Evolutionary conservation across 2,797 vertebrate genomes (phyloP).

Genomic region (Brachymystax lenok): DNA sequence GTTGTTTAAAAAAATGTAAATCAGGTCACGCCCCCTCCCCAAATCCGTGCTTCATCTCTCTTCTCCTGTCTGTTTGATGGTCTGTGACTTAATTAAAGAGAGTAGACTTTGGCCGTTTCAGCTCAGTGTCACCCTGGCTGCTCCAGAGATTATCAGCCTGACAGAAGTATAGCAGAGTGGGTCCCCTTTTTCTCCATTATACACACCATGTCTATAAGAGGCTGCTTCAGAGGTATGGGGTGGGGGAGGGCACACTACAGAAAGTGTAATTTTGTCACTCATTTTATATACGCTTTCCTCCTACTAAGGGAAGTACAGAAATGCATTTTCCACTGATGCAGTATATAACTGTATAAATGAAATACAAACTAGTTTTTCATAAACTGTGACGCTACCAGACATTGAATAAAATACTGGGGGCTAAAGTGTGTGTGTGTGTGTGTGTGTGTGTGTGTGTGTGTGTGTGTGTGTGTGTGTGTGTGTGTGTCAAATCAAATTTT

Average conservation of each 20-base stretch:
- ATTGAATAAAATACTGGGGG: neutral
- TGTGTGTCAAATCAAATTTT: too few species aligned
- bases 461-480: too few species aligned
- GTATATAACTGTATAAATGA: neutral
- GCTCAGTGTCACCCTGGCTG: neutral
- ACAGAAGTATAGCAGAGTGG: neutral
- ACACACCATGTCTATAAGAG: neutral
- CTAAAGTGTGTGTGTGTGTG: neutral
- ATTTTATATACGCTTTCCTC: neutral
- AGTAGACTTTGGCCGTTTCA: neutral
- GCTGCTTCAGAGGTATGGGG: neutral
- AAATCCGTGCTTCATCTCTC: too few species aligned
- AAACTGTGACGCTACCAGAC: neutral
- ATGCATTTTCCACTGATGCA: neutral
- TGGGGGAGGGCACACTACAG: too few species aligned
- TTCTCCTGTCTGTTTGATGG: too few species aligned
- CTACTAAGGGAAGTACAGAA: neutral
- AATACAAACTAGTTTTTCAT: neutral
- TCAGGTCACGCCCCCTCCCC: too few species aligned
- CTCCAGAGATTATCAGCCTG: neutral
- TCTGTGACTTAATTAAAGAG: too few species aligned
- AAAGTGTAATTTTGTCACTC: neutral
- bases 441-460: neutral
- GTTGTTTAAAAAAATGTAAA: too few species aligned
- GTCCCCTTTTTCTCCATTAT: neutral